These are phyloP conservation scores for Harpegnathos saltator DNA, from an alignment of 1,140 invertebrate species.

Conservation along the genomic window DNA sequence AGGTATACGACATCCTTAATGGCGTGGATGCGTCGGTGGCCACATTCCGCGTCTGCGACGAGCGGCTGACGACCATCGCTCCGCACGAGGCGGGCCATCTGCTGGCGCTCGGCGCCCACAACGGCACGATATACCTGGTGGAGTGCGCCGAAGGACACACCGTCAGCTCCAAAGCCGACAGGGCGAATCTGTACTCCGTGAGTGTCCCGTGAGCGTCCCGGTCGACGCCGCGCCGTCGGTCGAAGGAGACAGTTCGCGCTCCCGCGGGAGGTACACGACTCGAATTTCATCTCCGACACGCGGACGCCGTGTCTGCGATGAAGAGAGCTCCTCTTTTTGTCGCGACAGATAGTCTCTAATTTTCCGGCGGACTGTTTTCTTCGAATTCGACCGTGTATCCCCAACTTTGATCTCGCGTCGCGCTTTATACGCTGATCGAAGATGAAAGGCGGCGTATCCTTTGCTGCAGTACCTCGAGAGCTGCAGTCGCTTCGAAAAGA, in stretches of 20 bases:
- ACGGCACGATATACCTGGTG: constrained; percentile 93
- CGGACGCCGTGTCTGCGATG: no score
- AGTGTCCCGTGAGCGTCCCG: neutral
- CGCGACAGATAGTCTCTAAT: no score
- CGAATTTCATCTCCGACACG: no score
- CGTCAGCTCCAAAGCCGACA: constrained; percentile 93
- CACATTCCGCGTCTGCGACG: constrained; percentile 91
- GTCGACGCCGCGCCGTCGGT: no score
- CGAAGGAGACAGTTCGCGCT: no score
- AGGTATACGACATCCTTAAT: constrained; percentile 94
- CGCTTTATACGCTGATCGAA: constrained; percentile 17
- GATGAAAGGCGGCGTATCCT: neutral
- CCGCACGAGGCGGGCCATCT: constrained; percentile 87
- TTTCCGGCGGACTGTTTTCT: neutral
- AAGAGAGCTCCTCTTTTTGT: no score
- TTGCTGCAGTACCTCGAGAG: constrained; percentile 77
- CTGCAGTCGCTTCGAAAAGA: constrained; percentile 77
- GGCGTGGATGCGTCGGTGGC: constrained; percentile 92
- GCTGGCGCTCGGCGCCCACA: constrained; percentile 92
- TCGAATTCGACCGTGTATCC: neutral
- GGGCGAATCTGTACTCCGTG: constrained; percentile 92
- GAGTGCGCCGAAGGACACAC: constrained; percentile 93
- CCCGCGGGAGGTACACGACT: no score
- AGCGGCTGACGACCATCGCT: constrained; percentile 87
- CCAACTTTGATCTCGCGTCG: constrained; percentile 16